A percentile compares a stretch with the other conserved stretches of the same genome.
These are phyloP conservation scores for Choloepus didactylus DNA, from an alignment of 2,797 vertebrate species.

Conservation along the genomic window DNA sequence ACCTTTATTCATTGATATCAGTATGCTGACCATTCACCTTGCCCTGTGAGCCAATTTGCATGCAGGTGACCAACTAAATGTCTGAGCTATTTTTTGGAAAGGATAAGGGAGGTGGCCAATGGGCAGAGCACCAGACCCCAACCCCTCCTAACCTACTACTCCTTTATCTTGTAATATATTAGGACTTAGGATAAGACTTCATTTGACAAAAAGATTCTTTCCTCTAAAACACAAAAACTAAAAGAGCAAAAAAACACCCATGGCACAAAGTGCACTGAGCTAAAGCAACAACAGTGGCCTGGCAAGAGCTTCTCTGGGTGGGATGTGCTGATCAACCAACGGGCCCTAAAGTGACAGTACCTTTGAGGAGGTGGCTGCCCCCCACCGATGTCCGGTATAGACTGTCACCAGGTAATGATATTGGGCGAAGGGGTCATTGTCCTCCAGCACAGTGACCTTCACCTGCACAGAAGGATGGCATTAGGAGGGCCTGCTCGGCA, in stretches of 20 bases:
- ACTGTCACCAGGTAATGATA: conserved; percentile 95
- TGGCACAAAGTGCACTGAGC: not conserved
- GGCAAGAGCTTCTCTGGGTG: not conserved
- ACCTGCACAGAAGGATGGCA: conserved; percentile 87
- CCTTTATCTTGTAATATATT: not conserved
- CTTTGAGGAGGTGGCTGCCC: conserved; percentile 95
- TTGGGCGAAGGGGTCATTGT: conserved; percentile 96
- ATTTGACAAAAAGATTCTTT: not conserved
- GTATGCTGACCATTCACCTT: not conserved
- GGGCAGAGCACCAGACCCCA: not conserved
- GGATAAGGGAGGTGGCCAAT: not conserved
- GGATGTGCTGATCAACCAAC: not conserved
- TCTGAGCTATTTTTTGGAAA: not conserved
- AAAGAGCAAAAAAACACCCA: not conserved
- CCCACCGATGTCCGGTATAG: conserved; percentile 94
- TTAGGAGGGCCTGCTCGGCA: not conserved
- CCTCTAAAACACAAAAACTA: not conserved
- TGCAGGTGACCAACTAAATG: not conserved
- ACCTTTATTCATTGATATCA: not conserved
- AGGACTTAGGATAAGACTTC: not conserved
- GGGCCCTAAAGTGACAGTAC: conserved; percentile 82
- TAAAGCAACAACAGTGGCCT: not conserved
- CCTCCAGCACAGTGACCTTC: conserved; percentile 94
- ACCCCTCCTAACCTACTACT: not conserved
- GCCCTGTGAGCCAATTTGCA: not conserved